Conservation (phyloP, 2,797 vertebrate species). For the Rousettus madagascariensis region DNA sequence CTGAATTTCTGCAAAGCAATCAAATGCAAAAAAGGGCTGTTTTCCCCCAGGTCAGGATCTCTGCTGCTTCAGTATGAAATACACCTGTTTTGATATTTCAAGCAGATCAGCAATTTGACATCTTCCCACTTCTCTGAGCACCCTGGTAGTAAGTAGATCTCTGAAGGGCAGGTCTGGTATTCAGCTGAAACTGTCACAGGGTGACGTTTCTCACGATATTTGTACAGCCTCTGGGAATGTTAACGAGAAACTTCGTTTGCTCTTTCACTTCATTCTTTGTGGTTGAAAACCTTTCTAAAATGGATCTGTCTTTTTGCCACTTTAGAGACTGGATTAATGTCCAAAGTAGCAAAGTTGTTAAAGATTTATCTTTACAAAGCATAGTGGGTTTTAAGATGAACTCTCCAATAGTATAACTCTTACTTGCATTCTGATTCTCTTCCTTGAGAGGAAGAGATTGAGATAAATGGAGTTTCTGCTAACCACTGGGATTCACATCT, state of each 20-base stretch:
- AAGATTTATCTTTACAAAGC: neutral
- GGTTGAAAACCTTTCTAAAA: conserved; percentile 45
- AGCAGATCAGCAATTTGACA: neutral
- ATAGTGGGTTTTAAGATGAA: conserved; percentile 5
- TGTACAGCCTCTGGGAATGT: conserved; percentile 44
- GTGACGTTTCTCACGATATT: neutral
- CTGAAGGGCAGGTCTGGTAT: neutral
- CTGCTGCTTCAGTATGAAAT: neutral
- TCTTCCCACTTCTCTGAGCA: neutral
- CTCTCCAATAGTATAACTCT: neutral
- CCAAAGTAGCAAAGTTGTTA: neutral
- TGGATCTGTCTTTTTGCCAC: neutral
- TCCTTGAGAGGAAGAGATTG: neutral
- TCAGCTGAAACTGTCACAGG: neutral
- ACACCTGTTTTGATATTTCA: neutral
- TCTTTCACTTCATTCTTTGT: conserved; percentile 41
- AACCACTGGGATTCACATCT: neutral
- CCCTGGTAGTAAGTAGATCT: neutral
- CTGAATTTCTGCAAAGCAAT: conserved; percentile 8
- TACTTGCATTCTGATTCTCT: neutral
- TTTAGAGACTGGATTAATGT: neutral
- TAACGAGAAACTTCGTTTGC: neutral
- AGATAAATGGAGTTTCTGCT: neutral
- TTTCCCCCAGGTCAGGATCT: neutral
- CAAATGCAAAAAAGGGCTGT: neutral